Conservation (phyloP, 2,888 invertebrate species). For the Ferrisia virgata region DNA sequence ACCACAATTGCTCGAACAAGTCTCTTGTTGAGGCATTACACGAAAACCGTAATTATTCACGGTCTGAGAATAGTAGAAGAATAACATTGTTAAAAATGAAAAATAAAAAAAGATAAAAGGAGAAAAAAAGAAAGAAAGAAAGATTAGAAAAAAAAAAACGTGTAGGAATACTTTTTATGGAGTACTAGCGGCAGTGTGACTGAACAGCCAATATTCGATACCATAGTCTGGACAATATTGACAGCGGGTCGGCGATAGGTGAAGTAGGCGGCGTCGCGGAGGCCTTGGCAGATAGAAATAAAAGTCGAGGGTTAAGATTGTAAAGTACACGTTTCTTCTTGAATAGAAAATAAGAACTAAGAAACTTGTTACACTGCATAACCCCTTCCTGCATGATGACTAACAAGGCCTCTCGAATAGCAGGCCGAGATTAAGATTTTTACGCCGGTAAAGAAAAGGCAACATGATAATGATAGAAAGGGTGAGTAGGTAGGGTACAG, state of each 20-base stretch:
- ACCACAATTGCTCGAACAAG: conserved; percentile 30
- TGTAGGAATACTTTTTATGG: neutral
- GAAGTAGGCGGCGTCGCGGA: conserved; percentile 6
- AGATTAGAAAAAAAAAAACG: conserved; percentile 5
- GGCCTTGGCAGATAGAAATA: conserved; percentile 25
- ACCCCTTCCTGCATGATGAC: conserved; percentile 10
- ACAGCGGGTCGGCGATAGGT: conserved; percentile 3
- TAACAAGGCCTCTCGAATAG: conserved; percentile 19
- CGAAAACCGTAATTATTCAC: conserved; percentile 40
- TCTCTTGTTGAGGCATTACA: conserved; percentile 35
- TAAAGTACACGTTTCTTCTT: conserved; percentile 33
- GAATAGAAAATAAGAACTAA: conserved; percentile 26
- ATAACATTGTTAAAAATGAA: conserved; percentile 30
- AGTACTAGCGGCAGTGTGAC: neutral
- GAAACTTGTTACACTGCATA: conserved; percentile 32
- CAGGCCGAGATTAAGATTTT: conserved; percentile 38
- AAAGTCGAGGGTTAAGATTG: conserved; percentile 30
- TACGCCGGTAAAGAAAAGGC: conserved; percentile 34
- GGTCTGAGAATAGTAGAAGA: conserved; percentile 28
- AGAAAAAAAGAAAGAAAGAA: no score
- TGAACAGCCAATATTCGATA: conserved; percentile 28
- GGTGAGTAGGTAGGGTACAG: conserved; percentile 38
- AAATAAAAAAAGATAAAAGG: no score
- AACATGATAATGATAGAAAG: neutral
- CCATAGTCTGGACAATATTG: conserved; percentile 37